Percentiles rank a stretch among this genome's conserved stretches.
These are phyloP conservation scores for Galeopsomyia nigrocyanea DNA, from an alignment of 2,888 invertebrate genomes.

Conservation along the genomic window DNA sequence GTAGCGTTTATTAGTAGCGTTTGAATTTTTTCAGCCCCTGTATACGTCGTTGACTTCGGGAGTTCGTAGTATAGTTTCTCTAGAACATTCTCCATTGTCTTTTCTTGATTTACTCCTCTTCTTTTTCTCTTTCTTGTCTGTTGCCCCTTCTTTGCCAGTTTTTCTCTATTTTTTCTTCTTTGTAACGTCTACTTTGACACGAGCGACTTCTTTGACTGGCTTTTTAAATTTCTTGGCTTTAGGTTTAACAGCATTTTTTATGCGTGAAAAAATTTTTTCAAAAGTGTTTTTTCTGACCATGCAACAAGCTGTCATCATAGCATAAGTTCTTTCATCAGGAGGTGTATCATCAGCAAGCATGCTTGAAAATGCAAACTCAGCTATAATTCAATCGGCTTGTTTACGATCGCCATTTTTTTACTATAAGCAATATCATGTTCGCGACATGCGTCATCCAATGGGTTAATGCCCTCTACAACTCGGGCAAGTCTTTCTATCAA, in stretches of 20 bases:
- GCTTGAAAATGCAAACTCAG: neutral
- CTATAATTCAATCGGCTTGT: neutral
- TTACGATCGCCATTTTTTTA: neutral
- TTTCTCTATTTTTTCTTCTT: neutral
- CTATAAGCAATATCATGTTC: neutral
- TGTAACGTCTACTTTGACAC: neutral
- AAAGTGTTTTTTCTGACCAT: conserved; percentile 5
- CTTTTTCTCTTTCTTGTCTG: neutral
- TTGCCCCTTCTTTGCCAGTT: neutral
- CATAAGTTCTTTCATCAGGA: neutral
- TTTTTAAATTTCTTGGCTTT: no score
- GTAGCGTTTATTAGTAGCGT: neutral
- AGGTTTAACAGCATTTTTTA: neutral
- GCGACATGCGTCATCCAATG: neutral
- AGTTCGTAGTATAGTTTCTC: neutral
- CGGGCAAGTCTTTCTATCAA: neutral
- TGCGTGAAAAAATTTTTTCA: neutral
- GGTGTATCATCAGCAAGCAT: neutral
- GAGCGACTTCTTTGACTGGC: no score
- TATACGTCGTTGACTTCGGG: neutral
- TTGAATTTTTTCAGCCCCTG: neutral
- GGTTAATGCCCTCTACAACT: neutral
- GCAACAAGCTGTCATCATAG: conserved; percentile 6
- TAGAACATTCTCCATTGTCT: neutral
- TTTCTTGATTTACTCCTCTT: neutral